phyloP scores from a whole-genome alignment of 2,797 vertebrate genomes.

The Podarcis siculus region DNA sequence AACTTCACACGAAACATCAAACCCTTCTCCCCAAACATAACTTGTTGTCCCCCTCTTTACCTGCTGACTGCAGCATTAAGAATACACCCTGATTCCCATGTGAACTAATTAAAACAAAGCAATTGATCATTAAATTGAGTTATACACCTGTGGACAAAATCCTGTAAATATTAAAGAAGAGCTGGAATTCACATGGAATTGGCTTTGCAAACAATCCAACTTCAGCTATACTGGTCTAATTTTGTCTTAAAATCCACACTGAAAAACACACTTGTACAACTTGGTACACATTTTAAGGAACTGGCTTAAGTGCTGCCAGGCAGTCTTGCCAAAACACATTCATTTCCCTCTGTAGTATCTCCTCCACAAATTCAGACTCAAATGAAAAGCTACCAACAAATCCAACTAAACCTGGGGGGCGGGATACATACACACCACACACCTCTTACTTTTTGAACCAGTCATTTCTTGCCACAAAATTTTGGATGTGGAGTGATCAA shows the following conservation, averaged over 20 bases:
- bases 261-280: slow-evolving; percentile 3
- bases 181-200: slow-evolving; percentile 40
- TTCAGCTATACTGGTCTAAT: slow-evolving; percentile 30
- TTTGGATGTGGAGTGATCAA: slow-evolving; percentile 6
- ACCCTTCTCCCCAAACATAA: background rate
- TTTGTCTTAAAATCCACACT: background rate
- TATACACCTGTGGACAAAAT: slow-evolving; percentile 45
- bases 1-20: slow-evolving; percentile 41
- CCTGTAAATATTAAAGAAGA: slow-evolving; percentile 44
- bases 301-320: slow-evolving; percentile 42
- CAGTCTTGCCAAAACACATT: slow-evolving; percentile 50
- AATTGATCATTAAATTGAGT: slow-evolving; percentile 32
- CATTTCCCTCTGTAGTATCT: slow-evolving; percentile 41
- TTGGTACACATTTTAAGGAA: slow-evolving; percentile 38
- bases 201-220: slow-evolving; percentile 45
- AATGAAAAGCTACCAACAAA: slow-evolving; percentile 44
- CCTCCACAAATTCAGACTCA: slow-evolving; percentile 36
- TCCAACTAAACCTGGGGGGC: background rate
- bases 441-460: background rate
- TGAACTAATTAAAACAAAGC: slow-evolving; percentile 27
- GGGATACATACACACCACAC: background rate
- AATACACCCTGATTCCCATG: background rate
- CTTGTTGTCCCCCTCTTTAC: background rate
- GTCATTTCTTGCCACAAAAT: slow-evolving; percentile 16
- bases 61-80: slow-evolving; percentile 37